Evolutionary conservation across 2,113 vertebrate genomes (phyloP), one percentile per base, ranked within the genome.

Genomic region (Phalacrocorax pelagicus): DNA sequence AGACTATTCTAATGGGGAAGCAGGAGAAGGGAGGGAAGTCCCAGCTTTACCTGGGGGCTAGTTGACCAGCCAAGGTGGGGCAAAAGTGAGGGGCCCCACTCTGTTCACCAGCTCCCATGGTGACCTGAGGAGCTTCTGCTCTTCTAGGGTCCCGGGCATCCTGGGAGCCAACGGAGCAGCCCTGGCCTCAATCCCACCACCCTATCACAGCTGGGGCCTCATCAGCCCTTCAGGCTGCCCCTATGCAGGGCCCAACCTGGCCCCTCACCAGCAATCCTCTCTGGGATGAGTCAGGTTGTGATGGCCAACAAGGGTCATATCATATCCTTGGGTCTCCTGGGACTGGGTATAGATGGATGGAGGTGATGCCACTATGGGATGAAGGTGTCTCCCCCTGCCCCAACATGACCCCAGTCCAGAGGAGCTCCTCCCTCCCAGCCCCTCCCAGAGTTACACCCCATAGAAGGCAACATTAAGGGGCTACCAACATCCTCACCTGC

Each of bases 251-350:
- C n/a, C 18, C 51, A 46, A 3, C 5, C 11, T 0, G 2, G 29
- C 30, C 19, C 30, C 22, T 42, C 2, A 1, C 40, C 1, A 17
- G 55, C 5, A 71, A 5, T 51, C 74, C 36, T 59, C 30, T 2
- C 17, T 12, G 61, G 84, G 36, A 70, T 70, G 66, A 61, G 32
- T 12, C 61, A 30, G 34, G 42, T 66, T 52, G 58, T 19, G 26
- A 40, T 0, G 5, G 47, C 22, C 47, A 55, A 0, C 4, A 19
- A 36, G 52, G 11, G 11, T 32, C 9, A 11, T 2, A 62, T 24
- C 4, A 12, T 13, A 30, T 36, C 24, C 21, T 81, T 8, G 1
- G 24, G 21, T 81, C 65, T 67, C 11, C 59, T 49, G 73, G 34
- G 27, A 32, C 5, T 12, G 30, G 10, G 19, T 46, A 34, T 2